Percentiles rank a stretch among this genome's conserved stretches.
These are phyloP conservation scores for Lepus oiostolus DNA, from an alignment of 2,797 vertebrate genomes.

Conservation along the genomic window DNA sequence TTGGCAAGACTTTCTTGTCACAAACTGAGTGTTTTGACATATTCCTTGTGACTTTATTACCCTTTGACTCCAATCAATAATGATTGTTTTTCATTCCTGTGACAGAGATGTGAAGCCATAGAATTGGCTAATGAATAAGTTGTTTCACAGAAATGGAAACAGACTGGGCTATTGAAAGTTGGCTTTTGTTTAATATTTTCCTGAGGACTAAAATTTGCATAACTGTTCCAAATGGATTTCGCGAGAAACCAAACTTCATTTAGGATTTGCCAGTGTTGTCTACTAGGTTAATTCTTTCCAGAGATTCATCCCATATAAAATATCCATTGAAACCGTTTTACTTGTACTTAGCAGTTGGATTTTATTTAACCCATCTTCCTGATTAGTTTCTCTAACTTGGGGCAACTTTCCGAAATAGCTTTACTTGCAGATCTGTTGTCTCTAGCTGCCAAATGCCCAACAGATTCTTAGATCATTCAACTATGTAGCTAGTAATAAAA, in stretches of 20 bases:
- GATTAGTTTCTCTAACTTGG: conserved; percentile 36
- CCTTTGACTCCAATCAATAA: conserved; percentile 79
- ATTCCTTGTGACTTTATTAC: conserved; percentile 77
- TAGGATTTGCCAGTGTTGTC: conserved; percentile 50
- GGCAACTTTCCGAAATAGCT: conserved; percentile 20
- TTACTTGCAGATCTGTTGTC: background rate
- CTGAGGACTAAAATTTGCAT: conserved; percentile 76
- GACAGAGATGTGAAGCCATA: conserved; percentile 75
- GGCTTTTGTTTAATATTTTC: conserved; percentile 81
- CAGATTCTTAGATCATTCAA: conserved; percentile 57
- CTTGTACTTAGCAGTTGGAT: conserved; percentile 50
- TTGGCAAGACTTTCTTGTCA: conserved; percentile 74
- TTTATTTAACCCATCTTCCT: conserved; percentile 57
- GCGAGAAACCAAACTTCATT: conserved; percentile 56
- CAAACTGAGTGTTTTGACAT: conserved; percentile 70
- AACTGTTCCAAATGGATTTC: conserved; percentile 66
- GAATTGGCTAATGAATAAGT: conserved; percentile 78
- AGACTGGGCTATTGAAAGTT: conserved; percentile 75
- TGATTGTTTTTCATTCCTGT: conserved; percentile 76
- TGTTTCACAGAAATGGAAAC: conserved; percentile 72
- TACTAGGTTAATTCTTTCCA: conserved; percentile 23
- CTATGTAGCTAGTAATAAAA: conserved; percentile 26
- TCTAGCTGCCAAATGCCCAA: conserved; percentile 22
- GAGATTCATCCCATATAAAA: conserved; percentile 23
- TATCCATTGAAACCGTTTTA: conserved; percentile 23